Evolutionary conservation across 2,113 vertebrate genomes (phyloP).

Genomic region (Barbus barbus): DNA sequence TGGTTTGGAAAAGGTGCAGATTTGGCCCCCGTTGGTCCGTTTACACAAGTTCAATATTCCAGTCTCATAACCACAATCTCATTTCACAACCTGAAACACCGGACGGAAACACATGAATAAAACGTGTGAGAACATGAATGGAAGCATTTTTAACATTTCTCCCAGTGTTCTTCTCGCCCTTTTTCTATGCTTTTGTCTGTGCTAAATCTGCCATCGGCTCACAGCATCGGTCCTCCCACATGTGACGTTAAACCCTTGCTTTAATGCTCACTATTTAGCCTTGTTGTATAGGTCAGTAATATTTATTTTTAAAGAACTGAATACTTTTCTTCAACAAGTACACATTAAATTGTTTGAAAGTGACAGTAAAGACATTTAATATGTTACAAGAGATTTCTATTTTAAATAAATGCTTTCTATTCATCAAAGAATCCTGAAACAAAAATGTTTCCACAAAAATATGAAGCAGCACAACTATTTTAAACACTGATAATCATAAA

Average conservation of each 20-base stretch:
- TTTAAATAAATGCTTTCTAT: no score
- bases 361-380: no score
- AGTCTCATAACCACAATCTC: not conserved
- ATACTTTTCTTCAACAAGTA: no score
- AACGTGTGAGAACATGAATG: not conserved
- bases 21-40: not conserved
- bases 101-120: not conserved
- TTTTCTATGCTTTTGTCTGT: no score
- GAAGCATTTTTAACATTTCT: conserved; percentile 1
- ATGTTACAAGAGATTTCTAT: no score
- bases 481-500: no score
- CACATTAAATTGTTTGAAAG: no score
- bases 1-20: conserved; percentile 4
- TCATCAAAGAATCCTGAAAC: no score
- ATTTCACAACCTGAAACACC: not conserved
- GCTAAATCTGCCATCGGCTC: no score
- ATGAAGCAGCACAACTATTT: no score
- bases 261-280: not conserved
- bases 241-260: not conserved
- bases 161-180: not conserved
- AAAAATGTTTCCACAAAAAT: no score
- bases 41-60: not conserved
- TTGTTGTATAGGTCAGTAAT: not conserved
- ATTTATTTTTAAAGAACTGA: not conserved
- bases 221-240: not conserved